A percentile compares a stretch with the other conserved stretches of the same genome.
phyloP scores from a whole-genome alignment of 92 coral and sea anemone genomes.

The Actinostola sp. region DNA sequence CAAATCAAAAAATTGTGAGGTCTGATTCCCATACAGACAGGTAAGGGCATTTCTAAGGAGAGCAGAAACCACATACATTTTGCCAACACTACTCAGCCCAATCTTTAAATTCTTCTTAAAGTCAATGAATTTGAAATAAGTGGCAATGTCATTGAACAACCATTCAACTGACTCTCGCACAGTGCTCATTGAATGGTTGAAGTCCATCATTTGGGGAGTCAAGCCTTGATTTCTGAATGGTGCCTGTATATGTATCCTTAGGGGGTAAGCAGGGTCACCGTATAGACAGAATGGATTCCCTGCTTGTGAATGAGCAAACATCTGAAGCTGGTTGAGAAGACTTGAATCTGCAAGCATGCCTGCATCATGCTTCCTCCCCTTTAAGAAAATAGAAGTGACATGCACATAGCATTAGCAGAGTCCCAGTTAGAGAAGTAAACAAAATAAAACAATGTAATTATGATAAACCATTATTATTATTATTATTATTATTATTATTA shows the following conservation, averaged over 20 bases:
- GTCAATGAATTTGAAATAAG: slow-evolving; percentile 39
- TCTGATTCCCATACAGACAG: slow-evolving; percentile 36
- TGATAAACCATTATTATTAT: too few relatives aligned
- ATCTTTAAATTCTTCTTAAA: slow-evolving; percentile 47
- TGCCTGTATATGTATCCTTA: slow-evolving; percentile 34
- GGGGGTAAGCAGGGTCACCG: slow-evolving; percentile 56
- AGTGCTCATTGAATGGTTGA: slow-evolving; percentile 52
- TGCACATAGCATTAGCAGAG: neutral
- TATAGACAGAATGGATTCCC: slow-evolving; percentile 48
- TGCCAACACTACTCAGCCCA: slow-evolving; percentile 36
- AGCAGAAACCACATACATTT: slow-evolving; percentile 35
- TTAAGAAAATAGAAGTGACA: neutral
- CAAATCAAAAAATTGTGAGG: slow-evolving; percentile 44
- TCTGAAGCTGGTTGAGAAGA: slow-evolving; percentile 36
- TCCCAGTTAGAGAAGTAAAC: neutral
- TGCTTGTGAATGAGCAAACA: slow-evolving; percentile 35
- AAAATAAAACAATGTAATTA: neutral
- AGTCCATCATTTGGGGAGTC: slow-evolving; percentile 36
- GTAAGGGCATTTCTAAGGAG: slow-evolving; percentile 42
- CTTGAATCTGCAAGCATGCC: slow-evolving; percentile 48
- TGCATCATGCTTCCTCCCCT: slow-evolving; percentile 60
- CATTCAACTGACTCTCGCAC: slow-evolving; percentile 56
- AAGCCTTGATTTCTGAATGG: slow-evolving; percentile 39
- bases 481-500: too few relatives aligned
- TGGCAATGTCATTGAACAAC: slow-evolving; percentile 48